Evolutionary conservation across 2,888 invertebrate species (phyloP).

Genomic region (Dynastes tityus): DNA sequence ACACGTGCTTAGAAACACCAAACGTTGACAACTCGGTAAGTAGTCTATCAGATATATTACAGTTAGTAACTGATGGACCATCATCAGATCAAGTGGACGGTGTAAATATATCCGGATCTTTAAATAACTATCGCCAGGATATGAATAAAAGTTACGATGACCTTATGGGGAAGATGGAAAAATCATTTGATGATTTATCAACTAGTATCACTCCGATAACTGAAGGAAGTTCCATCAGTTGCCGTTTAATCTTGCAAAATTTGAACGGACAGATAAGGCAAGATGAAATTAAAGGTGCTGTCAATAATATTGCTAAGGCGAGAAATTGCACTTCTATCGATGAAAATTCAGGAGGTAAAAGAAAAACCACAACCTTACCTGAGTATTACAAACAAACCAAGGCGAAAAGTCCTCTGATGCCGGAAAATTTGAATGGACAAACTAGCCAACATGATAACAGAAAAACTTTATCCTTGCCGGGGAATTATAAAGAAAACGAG

Average conservation of each 20-base stretch:
- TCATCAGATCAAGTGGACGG: background rate
- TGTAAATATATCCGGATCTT: background rate
- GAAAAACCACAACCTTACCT: too few relatives aligned
- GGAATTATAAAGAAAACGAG: too few relatives aligned
- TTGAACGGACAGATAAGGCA: background rate
- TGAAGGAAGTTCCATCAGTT: background rate
- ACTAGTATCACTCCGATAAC: background rate
- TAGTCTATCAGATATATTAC: too few relatives aligned
- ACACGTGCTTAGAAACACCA: background rate
- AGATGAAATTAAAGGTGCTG: background rate
- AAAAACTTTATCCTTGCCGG: too few relatives aligned
- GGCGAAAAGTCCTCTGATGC: too few relatives aligned
- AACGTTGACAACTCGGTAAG: too few relatives aligned
- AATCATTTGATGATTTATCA: background rate
- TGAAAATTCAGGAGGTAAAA: too few relatives aligned
- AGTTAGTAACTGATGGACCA: too few relatives aligned
- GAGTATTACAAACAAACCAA: too few relatives aligned
- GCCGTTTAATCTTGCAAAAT: conserved; percentile 12
- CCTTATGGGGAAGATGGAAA: background rate
- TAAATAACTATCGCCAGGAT: conserved; percentile 1
- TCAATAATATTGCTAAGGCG: background rate
- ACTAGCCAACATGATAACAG: too few relatives aligned
- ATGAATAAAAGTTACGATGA: background rate
- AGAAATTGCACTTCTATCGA: too few relatives aligned
- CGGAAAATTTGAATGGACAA: too few relatives aligned